These are phyloP conservation scores for Thryonomys swinderianus DNA, from an alignment of 2,113 vertebrate genomes.

Conservation along the genomic window DNA sequence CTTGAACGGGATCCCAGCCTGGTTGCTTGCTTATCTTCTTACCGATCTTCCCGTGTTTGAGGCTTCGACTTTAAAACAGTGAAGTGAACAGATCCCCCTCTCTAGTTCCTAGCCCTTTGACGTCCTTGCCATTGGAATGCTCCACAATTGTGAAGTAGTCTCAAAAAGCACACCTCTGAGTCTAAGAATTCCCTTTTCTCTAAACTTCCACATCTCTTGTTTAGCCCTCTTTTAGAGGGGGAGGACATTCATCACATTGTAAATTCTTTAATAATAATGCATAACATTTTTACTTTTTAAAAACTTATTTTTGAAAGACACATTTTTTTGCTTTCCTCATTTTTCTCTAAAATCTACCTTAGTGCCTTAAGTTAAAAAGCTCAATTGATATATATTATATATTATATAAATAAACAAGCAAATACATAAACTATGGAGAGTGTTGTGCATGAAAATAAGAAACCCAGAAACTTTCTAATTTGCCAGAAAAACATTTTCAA, in stretches of 20 bases:
- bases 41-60: background rate
- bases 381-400: background rate
- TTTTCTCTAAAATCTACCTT: background rate
- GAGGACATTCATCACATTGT: background rate
- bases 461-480: background rate
- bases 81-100: background rate
- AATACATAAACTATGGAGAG: background rate
- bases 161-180: background rate
- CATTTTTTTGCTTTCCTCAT: background rate
- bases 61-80: background rate
- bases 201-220: background rate
- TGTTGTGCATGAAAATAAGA: background rate
- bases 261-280: background rate
- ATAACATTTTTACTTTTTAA: background rate
- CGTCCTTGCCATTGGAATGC: slow-evolving; percentile 1
- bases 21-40: background rate
- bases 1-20: background rate
- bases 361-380: background rate
- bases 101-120: background rate
- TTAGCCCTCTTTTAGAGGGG: background rate
- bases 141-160: background rate
- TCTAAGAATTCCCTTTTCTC: background rate
- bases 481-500: background rate
- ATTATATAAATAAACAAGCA: background rate
- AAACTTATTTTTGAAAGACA: background rate